phyloP scores from a whole-genome alignment of 1,140 invertebrate species.

The Aphidius gifuensis region DNA sequence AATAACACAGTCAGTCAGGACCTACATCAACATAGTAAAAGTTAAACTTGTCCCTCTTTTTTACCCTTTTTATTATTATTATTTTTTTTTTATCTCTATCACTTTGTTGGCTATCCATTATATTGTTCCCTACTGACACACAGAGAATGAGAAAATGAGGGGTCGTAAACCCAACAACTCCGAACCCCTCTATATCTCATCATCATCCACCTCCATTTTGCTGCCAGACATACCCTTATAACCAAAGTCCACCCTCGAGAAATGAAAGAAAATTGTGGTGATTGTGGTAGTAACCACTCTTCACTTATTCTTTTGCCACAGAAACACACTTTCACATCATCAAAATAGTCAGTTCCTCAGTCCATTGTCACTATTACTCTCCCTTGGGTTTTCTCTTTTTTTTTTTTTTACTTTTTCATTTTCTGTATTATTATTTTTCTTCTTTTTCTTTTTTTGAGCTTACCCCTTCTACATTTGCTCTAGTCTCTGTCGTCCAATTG shows the following conservation, averaged over 20 bases:
- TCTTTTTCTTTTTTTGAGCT: no score
- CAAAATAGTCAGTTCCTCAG: background rate
- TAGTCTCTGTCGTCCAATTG: no score
- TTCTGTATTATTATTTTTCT: no score
- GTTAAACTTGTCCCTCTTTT: slow-evolving; percentile 14
- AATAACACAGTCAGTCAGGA: slow-evolving; percentile 35
- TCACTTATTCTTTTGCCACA: background rate
- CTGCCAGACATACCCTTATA: background rate
- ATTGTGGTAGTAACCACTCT: no score
- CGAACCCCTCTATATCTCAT: slow-evolving; percentile 26
- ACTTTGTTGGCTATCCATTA: no score
- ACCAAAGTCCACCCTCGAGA: no score
- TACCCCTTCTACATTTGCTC: no score
- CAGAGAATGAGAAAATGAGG: slow-evolving; percentile 30
- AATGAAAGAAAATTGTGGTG: no score
- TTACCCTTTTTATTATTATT: slow-evolving; percentile 6
- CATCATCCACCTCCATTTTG: background rate
- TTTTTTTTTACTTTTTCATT: no score
- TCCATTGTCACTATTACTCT: background rate
- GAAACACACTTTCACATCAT: slow-evolving; percentile 15
- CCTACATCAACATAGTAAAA: slow-evolving; percentile 31
- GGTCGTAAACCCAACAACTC: slow-evolving; percentile 40
- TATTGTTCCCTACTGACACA: slow-evolving; percentile 21
- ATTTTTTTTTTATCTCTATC: background rate
- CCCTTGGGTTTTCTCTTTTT: background rate